A percentile compares a stretch with the other conserved stretches of the same genome.
Conservation (phyloP, 2,113 vertebrate species). For the Sminthopsis crassicaudata region DNA sequence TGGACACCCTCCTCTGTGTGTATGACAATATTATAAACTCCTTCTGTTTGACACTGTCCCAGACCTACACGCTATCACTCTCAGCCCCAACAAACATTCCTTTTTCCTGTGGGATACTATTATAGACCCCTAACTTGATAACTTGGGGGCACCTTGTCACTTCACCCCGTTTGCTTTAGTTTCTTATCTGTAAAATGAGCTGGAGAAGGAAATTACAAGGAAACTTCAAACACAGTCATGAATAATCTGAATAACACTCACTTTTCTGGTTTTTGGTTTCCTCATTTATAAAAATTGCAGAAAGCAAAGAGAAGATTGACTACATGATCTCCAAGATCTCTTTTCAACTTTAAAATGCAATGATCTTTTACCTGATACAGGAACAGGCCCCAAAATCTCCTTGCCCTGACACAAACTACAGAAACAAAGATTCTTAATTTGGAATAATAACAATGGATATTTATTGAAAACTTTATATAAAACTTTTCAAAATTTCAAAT, state of each 20-base stretch:
- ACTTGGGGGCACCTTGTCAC: neutral
- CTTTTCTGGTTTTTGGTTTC: too few relatives aligned
- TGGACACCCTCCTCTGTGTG: conserved; percentile 8
- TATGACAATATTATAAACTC: neutral
- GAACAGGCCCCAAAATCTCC: neutral
- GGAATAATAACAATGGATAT: neutral
- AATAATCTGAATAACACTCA: too few relatives aligned
- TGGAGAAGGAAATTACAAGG: too few relatives aligned
- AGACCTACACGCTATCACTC: neutral
- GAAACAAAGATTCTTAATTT: neutral
- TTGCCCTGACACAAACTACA: neutral
- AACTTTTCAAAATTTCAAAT: neutral
- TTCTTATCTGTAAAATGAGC: neutral
- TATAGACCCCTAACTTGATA: neutral
- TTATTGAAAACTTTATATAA: neutral
- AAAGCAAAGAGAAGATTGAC: neutral
- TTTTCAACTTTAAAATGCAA: neutral
- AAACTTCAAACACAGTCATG: too few relatives aligned
- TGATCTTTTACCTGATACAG: neutral
- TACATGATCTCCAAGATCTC: neutral
- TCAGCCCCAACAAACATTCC: neutral
- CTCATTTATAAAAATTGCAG: neutral
- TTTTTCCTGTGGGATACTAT: neutral
- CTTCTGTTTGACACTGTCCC: neutral
- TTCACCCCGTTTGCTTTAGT: neutral